Percentiles rank a stretch among this genome's conserved stretches.
Conservation (phyloP, 2,797 vertebrate genomes). For the Danio albolineatus region DNA sequence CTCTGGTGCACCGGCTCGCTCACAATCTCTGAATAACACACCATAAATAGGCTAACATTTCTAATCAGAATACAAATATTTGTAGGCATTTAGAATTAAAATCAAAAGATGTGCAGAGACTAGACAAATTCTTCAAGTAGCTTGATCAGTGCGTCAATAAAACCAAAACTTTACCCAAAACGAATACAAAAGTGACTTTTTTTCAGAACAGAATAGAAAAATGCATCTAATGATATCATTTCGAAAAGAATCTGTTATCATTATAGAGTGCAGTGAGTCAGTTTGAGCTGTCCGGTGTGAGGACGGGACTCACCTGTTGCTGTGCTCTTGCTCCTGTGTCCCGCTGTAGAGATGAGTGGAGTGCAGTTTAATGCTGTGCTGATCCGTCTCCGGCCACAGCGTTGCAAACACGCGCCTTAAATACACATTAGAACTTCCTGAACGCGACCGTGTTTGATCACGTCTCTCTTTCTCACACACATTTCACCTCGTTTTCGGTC, state of each 20-base stretch:
- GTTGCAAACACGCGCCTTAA: conserved; percentile 47
- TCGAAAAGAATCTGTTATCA: not conserved
- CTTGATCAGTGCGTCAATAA: not conserved
- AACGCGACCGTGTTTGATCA: conserved; percentile 30
- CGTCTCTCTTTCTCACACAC: not conserved
- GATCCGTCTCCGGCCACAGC: conserved; percentile 22
- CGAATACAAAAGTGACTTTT: not conserved
- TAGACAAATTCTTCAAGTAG: not conserved
- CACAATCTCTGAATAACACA: not conserved
- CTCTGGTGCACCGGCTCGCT: conserved; percentile 30
- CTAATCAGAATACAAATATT: no score
- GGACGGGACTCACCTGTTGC: conserved; percentile 50
- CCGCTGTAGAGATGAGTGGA: conserved; percentile 17
- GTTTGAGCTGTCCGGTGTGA: not conserved
- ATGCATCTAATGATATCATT: not conserved
- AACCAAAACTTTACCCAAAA: not conserved
- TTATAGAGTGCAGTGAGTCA: not conserved
- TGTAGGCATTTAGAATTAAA: no score
- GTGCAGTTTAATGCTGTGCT: not conserved
- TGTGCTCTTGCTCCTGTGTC: conserved; percentile 8
- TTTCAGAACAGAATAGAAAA: not conserved
- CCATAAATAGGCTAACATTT: no score
- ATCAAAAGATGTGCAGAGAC: not conserved
- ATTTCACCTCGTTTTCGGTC: not conserved
- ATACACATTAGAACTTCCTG: conserved; percentile 54